Evolutionary conservation across 2,797 vertebrate species (phyloP), one percentile per base, ranked within the genome.

Genomic region (Lateolabrax maculatus): DNA sequence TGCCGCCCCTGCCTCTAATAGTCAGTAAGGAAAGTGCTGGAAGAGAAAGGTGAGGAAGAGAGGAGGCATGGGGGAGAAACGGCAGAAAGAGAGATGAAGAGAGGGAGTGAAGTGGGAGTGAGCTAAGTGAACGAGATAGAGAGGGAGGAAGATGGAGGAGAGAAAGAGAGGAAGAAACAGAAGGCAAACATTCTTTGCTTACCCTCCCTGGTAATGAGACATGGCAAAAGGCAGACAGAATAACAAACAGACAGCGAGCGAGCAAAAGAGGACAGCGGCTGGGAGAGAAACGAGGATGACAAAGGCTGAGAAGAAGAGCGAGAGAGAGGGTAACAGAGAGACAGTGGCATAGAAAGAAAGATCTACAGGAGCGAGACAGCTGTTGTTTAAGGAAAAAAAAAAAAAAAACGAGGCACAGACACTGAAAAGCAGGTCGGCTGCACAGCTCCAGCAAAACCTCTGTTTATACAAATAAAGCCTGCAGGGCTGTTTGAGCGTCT

Each of bases 391-490:
- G 46, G 72, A 71, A 13, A 70, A 10, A 29, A 15, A 53, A 46
- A 78, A 57, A 71, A 63, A 27, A 41, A 31, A 44, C 18, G 34
- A 70, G 46, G 52, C 62, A 31, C 63, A 88, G 80, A 80, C 81
- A 71, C n/a, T 80, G 77, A 79, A 89, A 88, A 88, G 77, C 85
- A 84, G 84, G 83, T 86, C 73, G 70, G 55, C 85, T 85, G 78
- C 85, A 86, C 49, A 65, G 79, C 86, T 87, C 65, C 62, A 84
- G 71, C 73, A 90, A 49, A 90, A 87, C 76, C 84, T 77, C 79
- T 89, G 89, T 89, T 89, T 90, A 87, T 82, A 79, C 80, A 88
- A 92, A 82, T 81, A 80, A 83, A 89, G 89, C 87, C 91, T 61
- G 57, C n/a, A 79, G 86, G 89, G 80, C 71, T 86, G 75, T 79